Base-by-base conservation (phyloP, 2,113 vertebrate genomes). In the Ahaetulla prasina region DNA sequence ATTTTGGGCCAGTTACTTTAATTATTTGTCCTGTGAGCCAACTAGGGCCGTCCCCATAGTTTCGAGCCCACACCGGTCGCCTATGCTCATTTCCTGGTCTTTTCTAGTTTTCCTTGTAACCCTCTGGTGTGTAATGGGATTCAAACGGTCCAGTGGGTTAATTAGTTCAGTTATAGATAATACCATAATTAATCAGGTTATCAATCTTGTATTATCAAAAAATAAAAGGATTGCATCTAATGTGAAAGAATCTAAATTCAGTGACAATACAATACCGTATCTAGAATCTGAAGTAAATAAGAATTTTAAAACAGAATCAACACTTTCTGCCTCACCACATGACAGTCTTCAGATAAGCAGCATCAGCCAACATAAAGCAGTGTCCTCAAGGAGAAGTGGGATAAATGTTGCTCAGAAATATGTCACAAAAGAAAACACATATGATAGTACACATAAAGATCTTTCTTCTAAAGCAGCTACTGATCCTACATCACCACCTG, bases 181-280 rank as follows among this genome's bases (percentile, higher is more conserved):
- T 87, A 95, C 97, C 95, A 96, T 97, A 93, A 96, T 95, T 88
- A 97, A 30, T 94, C 91, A 97, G 95, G 96, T 97, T 54, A 95
- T 98, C 94, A 97, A 97, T 92, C 94, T 97, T 91, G 95, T 98
- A 4, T 95, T 97, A 90, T 95, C 97, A 92, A 97, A 98, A 96
- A 97, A 47, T 95, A 98, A 96, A 94, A 90, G 30, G 91, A 47
- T 95, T 93, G 23, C 88, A 47, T 43, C 93, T 91, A 20, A 92
- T 91, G 93, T 92, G 86, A 95, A 95, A 50, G 94, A 96, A 55
- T 47, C 94, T 47, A 94, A 96, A 35, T 11, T 85, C 23, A 23
- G 91, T 93, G 11, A 95, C 54, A 91, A 92, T 91, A 91, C 89
- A 1, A 89, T 89, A 25, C 91, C 27, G 93, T 57, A 95, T 88